A percentile compares a stretch with the other conserved stretches of the same genome.
Evolutionary conservation across 2,113 vertebrate species (phyloP).

Genomic region (Corythaeola cristata): DNA sequence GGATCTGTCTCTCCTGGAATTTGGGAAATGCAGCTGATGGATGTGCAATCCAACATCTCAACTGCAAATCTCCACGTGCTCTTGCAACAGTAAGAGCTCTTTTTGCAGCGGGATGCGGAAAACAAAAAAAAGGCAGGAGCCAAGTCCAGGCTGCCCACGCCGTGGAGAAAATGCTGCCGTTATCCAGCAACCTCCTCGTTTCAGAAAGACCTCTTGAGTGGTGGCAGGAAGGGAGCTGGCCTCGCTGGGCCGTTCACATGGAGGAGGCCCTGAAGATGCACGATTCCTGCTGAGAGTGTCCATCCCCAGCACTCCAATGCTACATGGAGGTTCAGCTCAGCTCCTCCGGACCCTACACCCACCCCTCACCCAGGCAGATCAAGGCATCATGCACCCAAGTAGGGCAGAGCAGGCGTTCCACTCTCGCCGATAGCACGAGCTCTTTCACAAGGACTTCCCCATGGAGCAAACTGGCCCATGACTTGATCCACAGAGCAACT

Average conservation of each 20-base stretch:
- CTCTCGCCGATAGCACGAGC: neutral
- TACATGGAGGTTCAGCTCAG: neutral
- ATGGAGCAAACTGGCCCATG: neutral
- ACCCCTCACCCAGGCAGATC: neutral
- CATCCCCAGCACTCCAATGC: neutral
- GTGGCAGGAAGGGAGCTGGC: neutral
- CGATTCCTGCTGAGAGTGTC: fast-evolving
- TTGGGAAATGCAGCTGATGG: neutral
- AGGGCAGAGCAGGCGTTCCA: neutral
- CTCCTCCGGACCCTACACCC: neutral
- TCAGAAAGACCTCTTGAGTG: neutral
- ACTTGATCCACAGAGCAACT: neutral
- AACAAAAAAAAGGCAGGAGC: neutral
- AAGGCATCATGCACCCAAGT: fast-evolving
- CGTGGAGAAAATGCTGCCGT: neutral
- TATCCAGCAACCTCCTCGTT: neutral
- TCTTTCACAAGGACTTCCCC: neutral
- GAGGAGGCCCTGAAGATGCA: neutral
- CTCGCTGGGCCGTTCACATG: fast-evolving
- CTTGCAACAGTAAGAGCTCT: neutral
- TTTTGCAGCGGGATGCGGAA: neutral
- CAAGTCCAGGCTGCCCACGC: neutral
- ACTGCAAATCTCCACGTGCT: neutral
- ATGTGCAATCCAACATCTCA: neutral
- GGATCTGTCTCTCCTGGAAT: slow-evolving; percentile 30